A percentile compares a stretch with the other conserved stretches of the same genome.
Conservation (phyloP, 2,113 vertebrate species). For the Mormyrus lacerda region DNA sequence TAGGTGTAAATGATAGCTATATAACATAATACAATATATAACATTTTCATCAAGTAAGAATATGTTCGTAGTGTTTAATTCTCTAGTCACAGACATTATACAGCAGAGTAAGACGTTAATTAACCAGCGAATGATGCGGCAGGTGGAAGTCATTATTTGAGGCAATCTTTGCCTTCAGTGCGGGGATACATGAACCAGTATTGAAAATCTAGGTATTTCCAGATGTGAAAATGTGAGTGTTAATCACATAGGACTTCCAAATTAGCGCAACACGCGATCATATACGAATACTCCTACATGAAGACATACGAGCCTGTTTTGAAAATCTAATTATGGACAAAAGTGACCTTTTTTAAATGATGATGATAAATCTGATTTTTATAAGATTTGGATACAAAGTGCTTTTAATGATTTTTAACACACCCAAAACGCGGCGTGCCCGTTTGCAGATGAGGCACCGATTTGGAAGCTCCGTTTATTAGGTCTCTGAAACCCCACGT, state of each 20-base stretch:
- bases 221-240: background rate
- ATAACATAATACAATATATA: background rate
- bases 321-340: conserved; percentile 30
- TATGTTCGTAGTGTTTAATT: background rate
- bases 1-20: background rate
- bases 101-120: background rate
- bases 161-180: background rate
- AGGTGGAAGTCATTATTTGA: background rate
- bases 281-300: background rate
- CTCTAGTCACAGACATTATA: background rate
- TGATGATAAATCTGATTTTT: conserved; percentile 28
- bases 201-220: background rate
- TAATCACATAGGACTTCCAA: conserved; percentile 47
- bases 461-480: conserved; percentile 43
- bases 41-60: background rate
- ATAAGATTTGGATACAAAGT: conserved; percentile 50
- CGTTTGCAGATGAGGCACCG: conserved; percentile 47
- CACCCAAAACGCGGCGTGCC: conserved; percentile 44
- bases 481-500: conserved; percentile 40
- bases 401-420: conserved; percentile 43
- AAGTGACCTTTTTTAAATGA: conserved; percentile 47
- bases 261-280: conserved; percentile 41
- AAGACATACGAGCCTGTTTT: background rate
- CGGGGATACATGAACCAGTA: background rate
- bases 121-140: background rate